Conservation (phyloP, 2,797 vertebrate genomes). For the Malurus leucopterus region DNA sequence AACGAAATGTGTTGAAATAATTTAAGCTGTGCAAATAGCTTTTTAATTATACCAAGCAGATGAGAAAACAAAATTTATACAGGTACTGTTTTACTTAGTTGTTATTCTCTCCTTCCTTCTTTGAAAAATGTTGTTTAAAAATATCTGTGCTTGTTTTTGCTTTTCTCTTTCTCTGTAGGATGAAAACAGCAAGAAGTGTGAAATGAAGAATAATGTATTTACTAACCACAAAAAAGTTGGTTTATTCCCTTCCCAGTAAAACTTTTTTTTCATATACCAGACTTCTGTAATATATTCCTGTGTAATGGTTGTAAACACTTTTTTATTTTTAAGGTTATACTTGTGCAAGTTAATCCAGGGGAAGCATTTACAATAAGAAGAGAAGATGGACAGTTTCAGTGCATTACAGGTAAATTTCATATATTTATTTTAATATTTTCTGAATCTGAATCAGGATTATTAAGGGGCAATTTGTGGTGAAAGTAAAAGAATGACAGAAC, state of each 20-base stretch:
- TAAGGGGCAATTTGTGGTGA: neutral
- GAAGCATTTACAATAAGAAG: slow-evolving; percentile 98
- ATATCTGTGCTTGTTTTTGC: neutral
- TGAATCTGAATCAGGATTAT: neutral
- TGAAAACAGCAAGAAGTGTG: neutral
- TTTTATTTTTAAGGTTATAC: slow-evolving; percentile 88
- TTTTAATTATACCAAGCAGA: slow-evolving; percentile 1
- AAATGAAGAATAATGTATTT: slow-evolving; percentile 4
- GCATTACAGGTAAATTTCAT: slow-evolving; percentile 90
- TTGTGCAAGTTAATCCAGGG: slow-evolving; percentile 98
- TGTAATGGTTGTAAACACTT: slow-evolving; percentile 46
- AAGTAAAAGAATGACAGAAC: neutral
- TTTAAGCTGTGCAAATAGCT: neutral
- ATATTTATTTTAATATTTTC: slow-evolving; percentile 21
- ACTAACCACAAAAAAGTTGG: neutral
- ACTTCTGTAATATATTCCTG: neutral
- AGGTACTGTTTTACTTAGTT: neutral
- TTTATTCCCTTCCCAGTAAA: neutral
- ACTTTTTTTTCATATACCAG: neutral
- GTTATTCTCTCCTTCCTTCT: neutral
- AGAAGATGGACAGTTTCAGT: slow-evolving; percentile 98
- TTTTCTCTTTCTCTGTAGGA: neutral
- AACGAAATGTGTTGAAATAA: slow-evolving; percentile 24
- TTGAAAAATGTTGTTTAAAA: slow-evolving; percentile 23
- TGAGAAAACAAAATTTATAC: neutral